Percentiles rank a stretch among this genome's conserved stretches.
These are phyloP conservation scores for Calidris pugnax DNA, from an alignment of 2,113 vertebrate species.

Conservation along the genomic window DNA sequence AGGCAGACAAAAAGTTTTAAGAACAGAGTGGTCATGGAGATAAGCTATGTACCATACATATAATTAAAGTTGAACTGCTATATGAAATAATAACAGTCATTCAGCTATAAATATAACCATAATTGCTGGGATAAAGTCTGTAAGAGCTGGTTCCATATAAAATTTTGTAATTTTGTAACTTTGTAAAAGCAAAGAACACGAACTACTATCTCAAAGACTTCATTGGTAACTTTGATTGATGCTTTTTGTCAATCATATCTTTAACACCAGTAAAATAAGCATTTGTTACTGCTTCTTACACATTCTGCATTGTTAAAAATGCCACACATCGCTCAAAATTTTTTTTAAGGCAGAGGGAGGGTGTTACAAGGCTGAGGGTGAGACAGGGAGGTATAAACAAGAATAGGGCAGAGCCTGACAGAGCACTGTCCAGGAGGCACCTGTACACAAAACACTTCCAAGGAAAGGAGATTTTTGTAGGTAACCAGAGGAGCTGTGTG, in stretches of 20 bases:
- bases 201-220: background rate
- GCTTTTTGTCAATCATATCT: background rate
- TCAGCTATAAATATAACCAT: constrained; percentile 26
- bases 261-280: background rate
- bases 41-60: background rate
- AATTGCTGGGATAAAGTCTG: background rate
- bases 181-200: background rate
- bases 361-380: background rate
- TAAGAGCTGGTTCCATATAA: background rate
- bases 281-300: background rate
- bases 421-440: background rate
- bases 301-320: background rate
- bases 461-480: background rate
- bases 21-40: background rate
- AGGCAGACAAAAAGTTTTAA: background rate
- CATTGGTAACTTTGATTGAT: background rate
- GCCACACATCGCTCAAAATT: background rate
- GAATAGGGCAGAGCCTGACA: background rate
- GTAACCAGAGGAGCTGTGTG: background rate
- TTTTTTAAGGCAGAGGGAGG: background rate
- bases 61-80: constrained; percentile 3
- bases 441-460: background rate
- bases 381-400: background rate
- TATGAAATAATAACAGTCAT: constrained; percentile 47
- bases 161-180: background rate